These are phyloP conservation scores for Eremophila alpestris DNA, from an alignment of 2,797 vertebrate species.

Conservation along the genomic window DNA sequence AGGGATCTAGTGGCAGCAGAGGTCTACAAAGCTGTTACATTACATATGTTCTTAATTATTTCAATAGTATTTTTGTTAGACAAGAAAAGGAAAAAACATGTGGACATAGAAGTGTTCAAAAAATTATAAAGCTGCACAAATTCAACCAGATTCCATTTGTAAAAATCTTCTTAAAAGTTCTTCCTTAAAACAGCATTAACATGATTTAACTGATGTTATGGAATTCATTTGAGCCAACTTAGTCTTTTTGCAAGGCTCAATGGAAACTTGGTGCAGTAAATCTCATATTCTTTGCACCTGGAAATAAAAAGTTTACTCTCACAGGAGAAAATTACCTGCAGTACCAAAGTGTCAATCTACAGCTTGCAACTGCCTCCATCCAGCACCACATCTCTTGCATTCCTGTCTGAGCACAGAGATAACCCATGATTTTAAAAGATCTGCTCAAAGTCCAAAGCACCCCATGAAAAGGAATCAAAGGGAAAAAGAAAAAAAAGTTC, in stretches of 20 bases:
- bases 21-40: neutral
- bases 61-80: neutral
- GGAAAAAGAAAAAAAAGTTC: neutral
- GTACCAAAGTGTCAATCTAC: neutral
- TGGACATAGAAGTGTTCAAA: neutral
- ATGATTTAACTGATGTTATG: neutral
- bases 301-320: neutral
- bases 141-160: neutral
- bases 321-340: neutral
- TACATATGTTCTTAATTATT: neutral
- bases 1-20: neutral
- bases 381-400: neutral
- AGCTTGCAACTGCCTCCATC: neutral
- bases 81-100: neutral
- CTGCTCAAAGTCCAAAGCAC: neutral
- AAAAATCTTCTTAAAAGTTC: neutral
- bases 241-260: neutral
- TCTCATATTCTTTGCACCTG: neutral
- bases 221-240: neutral
- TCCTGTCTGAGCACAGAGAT: neutral
- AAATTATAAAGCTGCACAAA: neutral
- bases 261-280: neutral
- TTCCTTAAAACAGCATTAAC: neutral
- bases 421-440: neutral
- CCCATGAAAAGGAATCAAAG: accelerated